Base-by-base conservation (phyloP, 1,140 invertebrate genomes). In the Maniola jurtina region DNA sequence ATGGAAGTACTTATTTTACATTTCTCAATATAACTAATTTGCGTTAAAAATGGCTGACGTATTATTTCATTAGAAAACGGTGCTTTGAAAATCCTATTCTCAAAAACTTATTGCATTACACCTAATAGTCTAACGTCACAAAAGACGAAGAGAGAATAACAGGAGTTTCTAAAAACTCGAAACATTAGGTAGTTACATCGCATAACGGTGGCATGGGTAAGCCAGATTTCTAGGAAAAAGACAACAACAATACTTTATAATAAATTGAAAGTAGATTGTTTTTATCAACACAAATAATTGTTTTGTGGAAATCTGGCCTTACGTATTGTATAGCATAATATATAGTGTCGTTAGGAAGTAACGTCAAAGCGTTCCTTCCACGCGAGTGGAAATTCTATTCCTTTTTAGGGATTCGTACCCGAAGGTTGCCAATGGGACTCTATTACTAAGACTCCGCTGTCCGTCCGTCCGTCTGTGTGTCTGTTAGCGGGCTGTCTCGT, bases 1-100 rank as follows among this genome's bases (percentile, higher is more conserved):
- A 87, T 90, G 88, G 88, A 90, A 90, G 88, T 90, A 89, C 81
- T 86, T 88, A 81, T 82, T 82, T 86, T 84, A 80, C 73, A 70
- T 72, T 81, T 80, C 67, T 55, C 52, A 56, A 76, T 82, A 84
- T 68, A 84, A 86, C 79, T 84, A 89, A 86, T 81, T 79, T 80
- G 81, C 78, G 74, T 86, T 81, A 81, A 81, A 80, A 89, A 87
- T 86, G 87, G 87, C 84, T 85, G 87, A 89, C 83, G 75, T 80
- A 45, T 69, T 81, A 8, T 66, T 68, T 74, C 25, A 25, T 80
- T 79, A 81, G 64, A 81, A 66, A 71, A 77, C 73, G 78, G 79
- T 88, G 81, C 80, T 80, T 83, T 78, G 66, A 80, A 81, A 79
- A 83, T 80, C 80, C 80, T 77, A 81, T 77, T 68, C 69, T 81